Conservation (phyloP, 2,888 invertebrate genomes). For the Apoderus coryli region DNA sequence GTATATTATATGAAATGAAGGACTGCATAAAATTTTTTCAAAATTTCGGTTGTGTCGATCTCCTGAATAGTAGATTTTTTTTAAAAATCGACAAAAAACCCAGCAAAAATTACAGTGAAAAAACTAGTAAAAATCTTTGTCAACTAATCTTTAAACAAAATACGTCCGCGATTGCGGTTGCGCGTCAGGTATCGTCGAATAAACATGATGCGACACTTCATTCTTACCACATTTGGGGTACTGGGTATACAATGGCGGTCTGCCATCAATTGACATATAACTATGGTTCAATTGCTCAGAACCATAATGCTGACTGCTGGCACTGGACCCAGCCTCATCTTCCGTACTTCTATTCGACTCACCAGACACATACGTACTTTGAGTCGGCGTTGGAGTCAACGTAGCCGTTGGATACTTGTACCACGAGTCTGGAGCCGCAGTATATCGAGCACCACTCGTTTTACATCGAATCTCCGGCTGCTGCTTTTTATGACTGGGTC, state of each 20-base stretch:
- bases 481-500: conserved; percentile 36
- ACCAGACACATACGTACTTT: conserved; percentile 44
- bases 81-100: too few species aligned
- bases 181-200: conserved; percentile 33
- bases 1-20: too few species aligned
- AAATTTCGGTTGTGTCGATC: too few species aligned
- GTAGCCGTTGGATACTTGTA: conserved; percentile 41
- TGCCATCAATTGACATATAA: conserved; percentile 49
- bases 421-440: conserved; percentile 61
- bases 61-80: too few species aligned
- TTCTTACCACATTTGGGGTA: conserved; percentile 24
- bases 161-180: conserved; percentile 32
- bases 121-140: too few species aligned
- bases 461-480: conserved; percentile 40
- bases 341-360: conserved; percentile 36
- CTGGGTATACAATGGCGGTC: conserved; percentile 30
- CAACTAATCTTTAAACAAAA: conserved; percentile 34
- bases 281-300: conserved; percentile 51
- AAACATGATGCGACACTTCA: conserved; percentile 30
- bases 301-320: conserved; percentile 45
- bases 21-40: too few species aligned
- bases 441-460: conserved; percentile 44
- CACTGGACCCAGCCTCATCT: conserved; percentile 39
- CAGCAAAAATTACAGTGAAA: too few species aligned
- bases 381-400: conserved; percentile 43